Base-by-base conservation (phyloP, 2,888 invertebrate genomes). In the Cacoxenus indagator region DNA sequence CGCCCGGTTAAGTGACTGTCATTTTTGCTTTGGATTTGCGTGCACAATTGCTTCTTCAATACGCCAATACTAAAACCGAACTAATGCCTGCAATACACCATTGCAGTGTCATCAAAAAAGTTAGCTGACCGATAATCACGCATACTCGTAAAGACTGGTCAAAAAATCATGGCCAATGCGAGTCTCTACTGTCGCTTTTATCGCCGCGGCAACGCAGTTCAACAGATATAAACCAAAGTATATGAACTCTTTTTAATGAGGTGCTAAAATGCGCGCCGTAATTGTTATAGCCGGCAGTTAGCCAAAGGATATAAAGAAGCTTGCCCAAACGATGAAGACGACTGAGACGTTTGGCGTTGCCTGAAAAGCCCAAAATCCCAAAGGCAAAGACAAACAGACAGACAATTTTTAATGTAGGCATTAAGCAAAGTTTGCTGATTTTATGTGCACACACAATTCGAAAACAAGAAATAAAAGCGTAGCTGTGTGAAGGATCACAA, bases 201-300 rank as follows among this genome's bases (percentile, higher is more conserved):
- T 67, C 27, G 29, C 29, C 48, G 24, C 51, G 31, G 46, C 69
- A 22, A 67, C 66, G 27, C 31, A 64, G 71, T 77, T 77, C 73
- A 76, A 31, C 70, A 71, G 68, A 74, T 69, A 76, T 75, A 66
- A 78, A 82, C 74, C 72, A 76, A 75, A 75, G 79, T 48, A 84
- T 82, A 83, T 83, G 83, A 83, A 84, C 84, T 83, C 83, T 84
- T 82, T 55, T 83, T 83, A 83, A 83, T 83, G 84, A 83, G 83
- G 83, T 84, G 83, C 83, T 83, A 84, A 83, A 83, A 82, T 64
- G 54, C 55, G 55, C 54, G 76, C 76, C 73, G 76, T 77, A 78
- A 80, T 83, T 80, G 74, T 79, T 81, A 83, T 82, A 82, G 77
- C 81, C 78, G 77, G 72, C 70, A 72, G 75, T 27, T 24, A 31